Conservation (phyloP, 2,888 invertebrate genomes). For the Chloroclystis v-ata region DNA sequence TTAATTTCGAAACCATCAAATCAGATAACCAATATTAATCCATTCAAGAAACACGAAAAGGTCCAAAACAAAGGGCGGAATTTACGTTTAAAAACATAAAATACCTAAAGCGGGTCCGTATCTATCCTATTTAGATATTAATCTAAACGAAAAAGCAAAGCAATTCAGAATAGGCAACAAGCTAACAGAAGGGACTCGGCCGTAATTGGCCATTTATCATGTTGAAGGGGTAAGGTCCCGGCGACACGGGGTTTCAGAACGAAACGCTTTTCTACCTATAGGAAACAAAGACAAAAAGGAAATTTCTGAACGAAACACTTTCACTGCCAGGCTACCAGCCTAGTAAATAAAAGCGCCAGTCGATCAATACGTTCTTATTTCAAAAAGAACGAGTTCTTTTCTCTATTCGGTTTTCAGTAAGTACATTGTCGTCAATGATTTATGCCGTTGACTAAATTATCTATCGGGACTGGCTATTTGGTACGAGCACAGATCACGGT, state of each 20-base stretch:
- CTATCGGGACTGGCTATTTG: no score
- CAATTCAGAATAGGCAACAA: constrained; percentile 79
- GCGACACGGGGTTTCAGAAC: constrained; percentile 16
- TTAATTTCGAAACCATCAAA: constrained; percentile 6
- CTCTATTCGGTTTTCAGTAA: no score
- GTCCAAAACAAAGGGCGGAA: constrained; percentile 64
- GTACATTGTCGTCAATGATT: no score
- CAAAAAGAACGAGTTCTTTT: no score
- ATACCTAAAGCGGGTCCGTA: constrained; percentile 75
- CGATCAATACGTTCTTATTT: no score
- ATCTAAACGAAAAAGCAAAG: constrained; percentile 79
- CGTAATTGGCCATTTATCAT: constrained; percentile 80
- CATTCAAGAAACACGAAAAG: constrained; percentile 27
- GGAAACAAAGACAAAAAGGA: not conserved
- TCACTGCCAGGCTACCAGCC: no score
- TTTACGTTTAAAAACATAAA: constrained; percentile 78
- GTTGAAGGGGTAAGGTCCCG: constrained; percentile 74
- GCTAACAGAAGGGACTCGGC: constrained; percentile 75
- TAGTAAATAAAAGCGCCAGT: no score
- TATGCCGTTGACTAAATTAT: no score
- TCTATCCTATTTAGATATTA: constrained; percentile 80
- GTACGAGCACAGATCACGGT: no score
- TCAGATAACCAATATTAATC: constrained; percentile 23
- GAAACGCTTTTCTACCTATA: constrained; percentile 4
- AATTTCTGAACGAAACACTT: not conserved